Evolutionary conservation across 1,140 invertebrate genomes (phyloP), one percentile per base, ranked within the genome.

Genomic region (Diplogasteroides magnus): DNA sequence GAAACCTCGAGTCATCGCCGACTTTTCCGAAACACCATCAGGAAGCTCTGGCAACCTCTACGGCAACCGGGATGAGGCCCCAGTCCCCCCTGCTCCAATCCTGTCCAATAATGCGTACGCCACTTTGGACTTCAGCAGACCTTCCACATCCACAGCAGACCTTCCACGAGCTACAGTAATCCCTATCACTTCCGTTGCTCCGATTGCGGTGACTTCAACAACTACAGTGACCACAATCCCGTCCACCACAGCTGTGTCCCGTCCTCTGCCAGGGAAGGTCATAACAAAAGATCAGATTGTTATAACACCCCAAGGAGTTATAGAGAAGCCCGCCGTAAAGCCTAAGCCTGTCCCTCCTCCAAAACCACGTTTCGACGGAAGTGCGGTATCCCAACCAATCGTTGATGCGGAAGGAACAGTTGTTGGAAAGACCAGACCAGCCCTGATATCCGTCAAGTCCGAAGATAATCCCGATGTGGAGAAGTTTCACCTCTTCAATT

Each of bases 401-500:
- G 29, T 66, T 19, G 59, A 62, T 48, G 58, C 69, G 57, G 68
- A 63, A 27, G 11, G 63, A 27, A 31, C 58, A 19, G 37, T 48
- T 6, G 37, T 48, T 6, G 37, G 58, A 3, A 25, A 70, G 31
- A 29, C 31, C 14, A 60, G 72, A n/a, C 73, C 68, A 6, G 48
- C 74, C 2, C 29, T 75, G 62, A 76, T 76, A 57, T 75, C 73
- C 48, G 69, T 76, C 57, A 56, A 68, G 28, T 71, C 66, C 32
- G 74, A 75, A 29, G 74, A 76, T 23, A 61, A 68, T 31, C 74
- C 74, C 23, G 74, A 76, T n/a, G 61, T 76, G 27, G 58, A 76
- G 58, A 67, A 77, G 66, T 64, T 67, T 31, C 64, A 68, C 26
- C 77, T 83, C 69, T 69, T 84, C 29, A 84, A 84, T 69, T 83